These are phyloP conservation scores for Leptopterna dolabrata DNA, from an alignment of 2,888 invertebrate species.

Conservation along the genomic window DNA sequence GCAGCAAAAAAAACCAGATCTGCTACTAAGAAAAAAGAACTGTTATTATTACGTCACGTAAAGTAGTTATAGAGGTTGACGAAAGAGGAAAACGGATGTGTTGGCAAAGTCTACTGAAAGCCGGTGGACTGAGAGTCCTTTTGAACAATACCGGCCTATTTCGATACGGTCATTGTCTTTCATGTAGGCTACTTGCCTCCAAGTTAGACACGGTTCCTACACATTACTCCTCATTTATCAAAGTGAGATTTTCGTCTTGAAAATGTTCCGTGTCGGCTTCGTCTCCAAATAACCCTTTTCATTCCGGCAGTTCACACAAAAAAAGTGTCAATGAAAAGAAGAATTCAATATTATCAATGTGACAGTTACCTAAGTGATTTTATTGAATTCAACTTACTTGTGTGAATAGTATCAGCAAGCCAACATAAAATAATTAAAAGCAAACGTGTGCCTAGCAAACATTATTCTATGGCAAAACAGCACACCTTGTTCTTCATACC, in stretches of 20 bases:
- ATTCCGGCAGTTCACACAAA: background rate
- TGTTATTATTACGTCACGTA: slow-evolving; percentile 13
- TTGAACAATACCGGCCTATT: slow-evolving; percentile 48
- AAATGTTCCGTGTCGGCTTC: background rate
- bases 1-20: background rate
- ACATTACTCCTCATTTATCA: slow-evolving; percentile 42
- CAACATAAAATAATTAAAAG: background rate
- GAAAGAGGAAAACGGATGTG: slow-evolving; percentile 14
- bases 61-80: background rate
- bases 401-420: background rate
- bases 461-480: too few relatives aligned
- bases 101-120: slow-evolving; percentile 42
- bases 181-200: slow-evolving; percentile 47
- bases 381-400: too few relatives aligned
- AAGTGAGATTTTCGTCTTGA: slow-evolving; percentile 3
- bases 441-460: too few relatives aligned
- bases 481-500: too few relatives aligned
- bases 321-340: background rate
- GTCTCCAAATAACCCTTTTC: background rate
- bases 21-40: background rate
- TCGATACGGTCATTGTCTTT: slow-evolving; percentile 56
- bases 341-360: too few relatives aligned
- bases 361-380: too few relatives aligned
- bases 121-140: slow-evolving; percentile 16
- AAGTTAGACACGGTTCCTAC: slow-evolving; percentile 39